Evolutionary conservation across 2,113 vertebrate species (phyloP).

Genomic region (Todiramphus chloris): DNA sequence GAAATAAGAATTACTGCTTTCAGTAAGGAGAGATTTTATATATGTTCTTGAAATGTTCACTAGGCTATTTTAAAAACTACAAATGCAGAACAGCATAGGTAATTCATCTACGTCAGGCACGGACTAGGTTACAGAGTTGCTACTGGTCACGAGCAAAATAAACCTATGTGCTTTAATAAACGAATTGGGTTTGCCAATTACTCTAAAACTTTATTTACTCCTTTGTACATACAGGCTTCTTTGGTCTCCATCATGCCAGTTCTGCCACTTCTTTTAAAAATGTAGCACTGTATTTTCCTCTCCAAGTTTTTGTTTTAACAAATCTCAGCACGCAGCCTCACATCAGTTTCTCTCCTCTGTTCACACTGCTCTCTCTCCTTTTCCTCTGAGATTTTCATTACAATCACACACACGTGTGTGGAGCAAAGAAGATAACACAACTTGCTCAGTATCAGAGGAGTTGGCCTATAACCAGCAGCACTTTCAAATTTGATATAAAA

Average conservation of each 20-base stretch:
- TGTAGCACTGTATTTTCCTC: not conserved
- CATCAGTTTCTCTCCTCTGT: not conserved
- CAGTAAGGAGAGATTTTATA: not conserved
- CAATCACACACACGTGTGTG: not conserved
- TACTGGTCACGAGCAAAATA: not conserved
- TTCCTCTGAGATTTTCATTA: not conserved
- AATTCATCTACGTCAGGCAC: not conserved
- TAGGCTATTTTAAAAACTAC: not conserved
- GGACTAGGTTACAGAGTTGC: not conserved
- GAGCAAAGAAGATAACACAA: not conserved
- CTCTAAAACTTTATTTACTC: not conserved
- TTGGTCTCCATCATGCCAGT: not conserved
- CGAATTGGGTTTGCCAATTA: not conserved
- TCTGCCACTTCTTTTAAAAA: not conserved
- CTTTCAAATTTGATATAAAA: not conserved
- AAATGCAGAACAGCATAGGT: not conserved
- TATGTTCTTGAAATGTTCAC: not conserved
- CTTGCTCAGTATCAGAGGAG: not conserved
- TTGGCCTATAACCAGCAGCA: not conserved
- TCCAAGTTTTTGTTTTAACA: not conserved
- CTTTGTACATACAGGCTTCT: not conserved
- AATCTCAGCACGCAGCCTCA: not conserved
- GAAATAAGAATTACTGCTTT: slow-evolving; percentile 32
- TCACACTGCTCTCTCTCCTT: not conserved
- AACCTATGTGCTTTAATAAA: not conserved